Evolutionary conservation across 2,797 vertebrate genomes (phyloP).

Genomic region (Hypotaenidia philippensis): DNA sequence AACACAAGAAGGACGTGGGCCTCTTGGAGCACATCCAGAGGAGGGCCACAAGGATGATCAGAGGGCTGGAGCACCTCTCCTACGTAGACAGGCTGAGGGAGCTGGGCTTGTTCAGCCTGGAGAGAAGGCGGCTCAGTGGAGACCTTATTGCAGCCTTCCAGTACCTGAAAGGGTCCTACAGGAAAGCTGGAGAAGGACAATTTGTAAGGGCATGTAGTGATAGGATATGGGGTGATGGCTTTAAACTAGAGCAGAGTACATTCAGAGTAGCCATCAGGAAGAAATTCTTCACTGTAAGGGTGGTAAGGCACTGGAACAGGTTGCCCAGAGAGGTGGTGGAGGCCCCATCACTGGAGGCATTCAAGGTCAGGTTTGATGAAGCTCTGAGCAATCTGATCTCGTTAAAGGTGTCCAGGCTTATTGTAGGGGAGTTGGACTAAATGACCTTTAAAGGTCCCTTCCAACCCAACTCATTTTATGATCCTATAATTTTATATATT

Average conservation of each 20-base stretch:
- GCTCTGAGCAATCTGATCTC: background rate
- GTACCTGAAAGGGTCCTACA: background rate
- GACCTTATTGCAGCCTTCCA: background rate
- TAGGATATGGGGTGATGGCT: background rate
- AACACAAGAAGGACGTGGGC: no score
- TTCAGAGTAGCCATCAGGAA: background rate
- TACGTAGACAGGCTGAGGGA: no score
- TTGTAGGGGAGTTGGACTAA: accelerated
- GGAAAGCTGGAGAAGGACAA: background rate
- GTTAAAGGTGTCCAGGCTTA: background rate
- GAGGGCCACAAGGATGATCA: no score
- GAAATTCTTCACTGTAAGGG: background rate
- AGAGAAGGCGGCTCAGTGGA: background rate
- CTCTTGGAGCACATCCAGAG: no score
- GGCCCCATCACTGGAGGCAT: background rate
- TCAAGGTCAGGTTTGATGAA: accelerated
- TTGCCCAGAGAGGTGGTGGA: background rate
- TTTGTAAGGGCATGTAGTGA: background rate
- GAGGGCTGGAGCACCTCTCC: no score
- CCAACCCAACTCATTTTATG: background rate
- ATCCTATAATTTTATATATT: background rate
- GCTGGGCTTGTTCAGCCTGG: background rate
- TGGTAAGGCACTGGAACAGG: background rate
- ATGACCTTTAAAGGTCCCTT: background rate
- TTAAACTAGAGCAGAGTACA: background rate